Conservation (phyloP, 23 tunicate genomes). For the Pegea sp. region DNA sequence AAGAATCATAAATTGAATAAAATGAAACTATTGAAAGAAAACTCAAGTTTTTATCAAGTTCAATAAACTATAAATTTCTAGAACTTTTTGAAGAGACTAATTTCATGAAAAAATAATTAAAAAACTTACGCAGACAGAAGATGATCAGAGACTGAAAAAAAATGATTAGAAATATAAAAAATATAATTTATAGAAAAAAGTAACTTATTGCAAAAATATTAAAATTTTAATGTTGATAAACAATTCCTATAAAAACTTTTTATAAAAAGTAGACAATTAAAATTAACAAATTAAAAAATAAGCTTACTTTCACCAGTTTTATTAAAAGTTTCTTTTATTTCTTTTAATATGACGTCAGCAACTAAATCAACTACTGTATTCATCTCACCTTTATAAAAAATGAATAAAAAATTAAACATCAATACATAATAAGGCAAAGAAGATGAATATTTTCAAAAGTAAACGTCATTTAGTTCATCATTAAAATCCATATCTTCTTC, state of each 20-base stretch:
- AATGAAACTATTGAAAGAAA: too few relatives aligned
- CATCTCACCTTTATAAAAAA: too few relatives aligned
- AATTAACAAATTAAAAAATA: too few relatives aligned
- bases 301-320: constrained; percentile 21
- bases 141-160: constrained; percentile 41
- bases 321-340: constrained; percentile 20
- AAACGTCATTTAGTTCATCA: too few relatives aligned
- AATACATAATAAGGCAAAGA: too few relatives aligned
- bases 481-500: constrained; percentile 77
- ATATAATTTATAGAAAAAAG: too few relatives aligned
- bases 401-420: too few relatives aligned
- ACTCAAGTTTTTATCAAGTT: too few relatives aligned
- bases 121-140: constrained; percentile 57
- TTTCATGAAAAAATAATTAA: not conserved
- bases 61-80: not conserved
- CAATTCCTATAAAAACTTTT: not conserved
- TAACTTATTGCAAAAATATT: not conserved
- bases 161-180: too few relatives aligned
- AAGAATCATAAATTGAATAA: constrained; percentile 2
- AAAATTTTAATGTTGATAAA: not conserved
- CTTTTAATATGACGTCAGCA: constrained; percentile 12
- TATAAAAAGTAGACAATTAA: not conserved
- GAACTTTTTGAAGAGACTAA: not conserved
- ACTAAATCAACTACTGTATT: constrained; percentile 14
- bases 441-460: too few relatives aligned